Evolutionary conservation across 2,797 vertebrate species (phyloP).

Genomic region (Spheniscus humboldti): DNA sequence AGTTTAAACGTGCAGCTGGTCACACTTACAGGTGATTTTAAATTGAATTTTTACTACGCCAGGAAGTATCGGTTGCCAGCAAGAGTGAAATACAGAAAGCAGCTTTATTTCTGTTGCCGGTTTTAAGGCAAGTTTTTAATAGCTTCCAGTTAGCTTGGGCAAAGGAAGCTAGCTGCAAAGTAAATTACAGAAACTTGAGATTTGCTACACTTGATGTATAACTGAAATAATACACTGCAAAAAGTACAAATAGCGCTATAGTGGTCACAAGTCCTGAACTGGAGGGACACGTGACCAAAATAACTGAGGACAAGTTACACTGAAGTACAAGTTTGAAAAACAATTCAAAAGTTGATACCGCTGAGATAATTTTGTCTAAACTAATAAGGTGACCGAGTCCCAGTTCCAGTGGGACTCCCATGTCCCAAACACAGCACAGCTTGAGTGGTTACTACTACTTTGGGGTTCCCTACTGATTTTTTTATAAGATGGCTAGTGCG

Average conservation of each 20-base stretch:
- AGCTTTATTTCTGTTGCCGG: not conserved
- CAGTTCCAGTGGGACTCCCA: not conserved
- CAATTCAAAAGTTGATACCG: rapidly evolving
- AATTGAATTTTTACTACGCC: not conserved
- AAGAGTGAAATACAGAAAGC: not conserved
- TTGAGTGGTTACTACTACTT: too few relatives aligned
- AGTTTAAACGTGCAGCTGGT: not conserved
- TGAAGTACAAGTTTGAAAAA: not conserved
- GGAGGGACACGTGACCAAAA: not conserved
- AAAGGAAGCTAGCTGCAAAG: not conserved
- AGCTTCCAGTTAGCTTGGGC: not conserved
- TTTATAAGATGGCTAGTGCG: too few relatives aligned
- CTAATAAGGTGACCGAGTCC: not conserved
- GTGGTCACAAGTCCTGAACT: not conserved
- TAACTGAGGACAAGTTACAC: not conserved
- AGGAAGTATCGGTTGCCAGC: not conserved
- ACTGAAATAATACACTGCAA: not conserved
- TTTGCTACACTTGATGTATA: not conserved
- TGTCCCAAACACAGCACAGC: not conserved
- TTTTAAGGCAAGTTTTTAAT: not conserved
- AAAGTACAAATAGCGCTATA: not conserved
- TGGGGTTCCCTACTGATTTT: not conserved
- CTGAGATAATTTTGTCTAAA: not conserved
- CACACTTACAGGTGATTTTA: not conserved
- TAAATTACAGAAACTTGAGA: not conserved